phyloP scores from a whole-genome alignment of 2,113 vertebrate species.

The Bungarus multicinctus region DNA sequence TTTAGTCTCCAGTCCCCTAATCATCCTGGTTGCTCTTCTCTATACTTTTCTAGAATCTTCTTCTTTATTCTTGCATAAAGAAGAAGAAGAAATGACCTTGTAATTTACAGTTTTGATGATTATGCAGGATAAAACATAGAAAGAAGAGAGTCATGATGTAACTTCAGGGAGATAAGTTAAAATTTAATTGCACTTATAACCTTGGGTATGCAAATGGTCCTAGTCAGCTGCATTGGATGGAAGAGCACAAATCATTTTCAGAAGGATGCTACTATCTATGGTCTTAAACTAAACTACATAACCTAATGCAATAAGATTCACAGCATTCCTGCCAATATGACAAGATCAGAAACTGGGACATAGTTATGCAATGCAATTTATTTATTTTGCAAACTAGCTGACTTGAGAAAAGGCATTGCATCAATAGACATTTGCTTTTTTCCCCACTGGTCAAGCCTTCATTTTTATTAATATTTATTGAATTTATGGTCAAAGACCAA shows the following conservation, averaged over 20 bases:
- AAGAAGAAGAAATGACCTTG: background rate
- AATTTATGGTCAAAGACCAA: background rate
- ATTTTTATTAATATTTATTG: background rate
- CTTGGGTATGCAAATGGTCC: background rate
- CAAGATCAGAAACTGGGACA: background rate
- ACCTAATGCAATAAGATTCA: background rate
- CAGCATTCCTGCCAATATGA: background rate
- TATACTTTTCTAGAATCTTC: too few relatives aligned
- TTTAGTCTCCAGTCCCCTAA: too few relatives aligned
- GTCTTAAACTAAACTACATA: background rate
- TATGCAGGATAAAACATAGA: background rate
- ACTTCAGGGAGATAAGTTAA: background rate
- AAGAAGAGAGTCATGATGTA: background rate
- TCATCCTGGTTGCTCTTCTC: too few relatives aligned
- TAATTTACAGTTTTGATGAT: background rate
- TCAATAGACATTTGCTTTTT: background rate
- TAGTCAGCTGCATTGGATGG: background rate
- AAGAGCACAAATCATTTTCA: background rate
- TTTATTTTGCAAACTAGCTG: background rate
- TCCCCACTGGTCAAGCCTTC: background rate
- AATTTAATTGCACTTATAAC: background rate
- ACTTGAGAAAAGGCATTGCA: background rate
- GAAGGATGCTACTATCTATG: background rate
- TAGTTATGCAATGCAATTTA: background rate
- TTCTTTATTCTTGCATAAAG: background rate